Evolutionary conservation across 2,113 vertebrate genomes (phyloP), one percentile per base, ranked within the genome.

Genomic region (Ascaphus truei): DNA sequence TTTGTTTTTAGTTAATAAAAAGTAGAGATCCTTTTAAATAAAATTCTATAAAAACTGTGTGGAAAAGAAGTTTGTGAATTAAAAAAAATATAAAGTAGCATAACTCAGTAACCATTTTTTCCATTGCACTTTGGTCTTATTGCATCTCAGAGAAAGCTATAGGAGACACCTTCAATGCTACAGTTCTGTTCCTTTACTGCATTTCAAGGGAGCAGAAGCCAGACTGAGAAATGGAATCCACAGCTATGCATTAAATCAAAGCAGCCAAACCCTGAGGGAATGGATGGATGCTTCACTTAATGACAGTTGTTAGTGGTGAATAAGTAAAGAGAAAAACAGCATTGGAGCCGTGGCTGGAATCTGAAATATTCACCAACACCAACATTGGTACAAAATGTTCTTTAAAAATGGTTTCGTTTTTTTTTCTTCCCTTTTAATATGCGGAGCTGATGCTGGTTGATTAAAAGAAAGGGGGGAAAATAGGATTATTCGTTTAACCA

Each of bases 401-500:
- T 55, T 66, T 55, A 36, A 55, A 55, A 43, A 52, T 27, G 13
- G 27, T 43, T 12, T 23, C 11, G n/a, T 56, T 18, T 39, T 33
- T 66, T 27, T 66, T 56, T n/a, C n/a, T n/a, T n/a, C n/a, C n/a
- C n/a, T n/a, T n/a, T 45, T 41, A 55, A 55, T 27, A 31, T 45
- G n/a, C n/a, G n/a, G n/a, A n/a, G n/a, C n/a, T n/a, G 39, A 27
- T 56, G 20, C 51, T 56, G 26, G 16, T 55, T 43, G 22, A 56
- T 29, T 27, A 37, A 37, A 66, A 45, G 43, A 25, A 29, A 29
- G n/a, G n/a, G n/a, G n/a, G n/a, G n/a, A n/a, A n/a, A n/a, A n/a
- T n/a, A n/a, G n/a, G 30, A 36, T 37, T 52, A 52, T 51, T 64
- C 56, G 26, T 57, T 62, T 73, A 78, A 80, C 23, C 69, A 73